Percentiles rank a stretch among this genome's conserved stretches.
phyloP scores from a whole-genome alignment of 1,140 invertebrate species.

The Bombus huntii region DNA sequence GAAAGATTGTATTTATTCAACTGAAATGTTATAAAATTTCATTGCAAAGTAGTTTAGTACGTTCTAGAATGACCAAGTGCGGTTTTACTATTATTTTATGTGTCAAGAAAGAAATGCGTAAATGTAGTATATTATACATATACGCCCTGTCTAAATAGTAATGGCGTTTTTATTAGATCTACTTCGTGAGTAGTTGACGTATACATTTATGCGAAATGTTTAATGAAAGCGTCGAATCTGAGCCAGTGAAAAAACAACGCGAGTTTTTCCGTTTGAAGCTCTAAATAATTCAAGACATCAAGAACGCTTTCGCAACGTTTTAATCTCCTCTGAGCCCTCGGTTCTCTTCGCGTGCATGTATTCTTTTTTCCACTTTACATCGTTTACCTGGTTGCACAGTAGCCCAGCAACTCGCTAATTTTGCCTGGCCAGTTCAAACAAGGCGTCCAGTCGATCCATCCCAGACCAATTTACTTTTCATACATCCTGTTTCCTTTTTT shows the following conservation, averaged over 20 bases:
- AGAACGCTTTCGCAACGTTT: background rate
- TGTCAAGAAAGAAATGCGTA: too few species aligned
- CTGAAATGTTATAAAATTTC: too few species aligned
- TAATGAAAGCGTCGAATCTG: background rate
- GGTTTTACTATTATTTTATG: too few species aligned
- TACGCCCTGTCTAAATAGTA: too few species aligned
- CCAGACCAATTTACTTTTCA: conserved; percentile 7
- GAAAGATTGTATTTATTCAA: too few species aligned
- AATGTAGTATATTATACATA: too few species aligned
- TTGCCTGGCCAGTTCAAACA: background rate
- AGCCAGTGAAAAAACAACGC: background rate
- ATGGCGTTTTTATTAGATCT: too few species aligned
- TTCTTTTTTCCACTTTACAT: background rate
- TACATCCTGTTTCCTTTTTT: background rate
- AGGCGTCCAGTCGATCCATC: background rate
- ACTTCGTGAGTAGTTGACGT: too few species aligned
- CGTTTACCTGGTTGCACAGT: conserved; percentile 4
- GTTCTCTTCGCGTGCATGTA: background rate
- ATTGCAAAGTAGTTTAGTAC: background rate
- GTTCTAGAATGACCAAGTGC: background rate
- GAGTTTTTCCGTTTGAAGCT: background rate
- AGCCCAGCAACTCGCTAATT: background rate
- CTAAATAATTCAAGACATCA: background rate
- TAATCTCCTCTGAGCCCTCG: background rate
- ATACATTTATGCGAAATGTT: too few species aligned